Percentiles rank a stretch among this genome's conserved stretches.
phyloP scores from a whole-genome alignment of 2,888 invertebrate species.

The Taenaris catops region DNA sequence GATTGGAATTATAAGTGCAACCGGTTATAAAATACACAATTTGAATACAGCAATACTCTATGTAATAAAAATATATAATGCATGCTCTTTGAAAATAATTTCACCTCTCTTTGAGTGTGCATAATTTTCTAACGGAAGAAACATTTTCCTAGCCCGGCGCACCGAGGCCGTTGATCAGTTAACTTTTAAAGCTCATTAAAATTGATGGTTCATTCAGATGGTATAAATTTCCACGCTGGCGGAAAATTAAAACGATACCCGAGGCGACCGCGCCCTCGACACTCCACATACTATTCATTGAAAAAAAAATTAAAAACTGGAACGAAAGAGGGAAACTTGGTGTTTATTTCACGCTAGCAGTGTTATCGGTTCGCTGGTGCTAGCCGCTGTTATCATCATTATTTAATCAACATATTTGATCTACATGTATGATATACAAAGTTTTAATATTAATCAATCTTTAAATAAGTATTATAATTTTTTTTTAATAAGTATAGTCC shows the following conservation, averaged over 20 bases:
- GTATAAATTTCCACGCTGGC: constrained; percentile 66
- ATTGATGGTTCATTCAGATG: constrained; percentile 72
- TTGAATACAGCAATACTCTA: no score
- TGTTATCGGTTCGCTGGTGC: no score
- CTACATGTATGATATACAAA: no score
- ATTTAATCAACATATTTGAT: no score
- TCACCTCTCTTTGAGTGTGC: constrained; percentile 7
- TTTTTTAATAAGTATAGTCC: no score
- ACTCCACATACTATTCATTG: constrained; percentile 36
- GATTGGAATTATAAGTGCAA: no score
- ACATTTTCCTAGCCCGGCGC: constrained; percentile 24
- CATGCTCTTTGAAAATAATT: constrained; percentile 5
- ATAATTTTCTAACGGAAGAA: constrained; percentile 27
- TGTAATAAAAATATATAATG: no score
- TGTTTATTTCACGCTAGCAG: constrained; percentile 12
- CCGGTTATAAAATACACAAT: no score
- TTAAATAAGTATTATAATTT: no score
- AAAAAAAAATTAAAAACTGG: constrained; percentile 52
- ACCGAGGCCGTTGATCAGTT: constrained; percentile 56
- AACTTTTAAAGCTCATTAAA: constrained; percentile 78
- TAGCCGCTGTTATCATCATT: no score
- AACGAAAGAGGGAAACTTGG: constrained; percentile 47
- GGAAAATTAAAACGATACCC: constrained; percentile 78
- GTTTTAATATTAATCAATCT: no score
- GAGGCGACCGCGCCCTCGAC: constrained; percentile 43